Conservation (phyloP, 92 coral and sea anemone genomes). For the Scolanthus callimorphus region DNA sequence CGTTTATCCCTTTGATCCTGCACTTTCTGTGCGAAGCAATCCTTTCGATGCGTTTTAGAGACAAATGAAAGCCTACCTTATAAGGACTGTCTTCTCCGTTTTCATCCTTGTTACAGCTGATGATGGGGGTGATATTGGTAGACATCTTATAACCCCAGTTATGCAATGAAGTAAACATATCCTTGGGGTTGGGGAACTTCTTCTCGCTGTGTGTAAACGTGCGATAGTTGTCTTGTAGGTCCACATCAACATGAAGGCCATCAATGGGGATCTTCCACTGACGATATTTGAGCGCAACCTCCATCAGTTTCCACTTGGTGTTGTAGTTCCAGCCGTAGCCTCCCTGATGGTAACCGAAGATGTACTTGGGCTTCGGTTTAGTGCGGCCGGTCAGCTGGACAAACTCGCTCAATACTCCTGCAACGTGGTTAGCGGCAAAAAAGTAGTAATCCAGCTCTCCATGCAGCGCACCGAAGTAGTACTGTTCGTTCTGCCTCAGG, state of each 20-base stretch:
- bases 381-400: conserved; percentile 74
- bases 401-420: conserved; percentile 61
- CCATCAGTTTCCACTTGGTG: conserved; percentile 78
- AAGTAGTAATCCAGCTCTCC: conserved; percentile 82
- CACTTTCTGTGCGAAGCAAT: too few relatives aligned
- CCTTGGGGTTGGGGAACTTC: conserved; percentile 74
- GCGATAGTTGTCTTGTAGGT: conserved; percentile 68
- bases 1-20: too few relatives aligned
- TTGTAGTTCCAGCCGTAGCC: conserved; percentile 74
- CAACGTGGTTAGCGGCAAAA: conserved; percentile 74
- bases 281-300: conserved; percentile 73
- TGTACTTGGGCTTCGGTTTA: conserved; percentile 49
- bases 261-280: conserved; percentile 73
- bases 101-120: conserved; percentile 67
- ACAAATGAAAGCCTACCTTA: too few relatives aligned
- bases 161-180: conserved; percentile 56
- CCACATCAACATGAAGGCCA: conserved; percentile 74
- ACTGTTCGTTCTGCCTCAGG: conserved; percentile 62
- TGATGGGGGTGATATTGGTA: conserved; percentile 69
- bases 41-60: too few relatives aligned
- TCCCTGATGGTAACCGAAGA: conserved; percentile 78
- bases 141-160: conserved; percentile 69
- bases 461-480: conserved; percentile 70
- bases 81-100: too few relatives aligned
- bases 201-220: conserved; percentile 69